These are phyloP conservation scores for Plusia festucae DNA, from an alignment of 2,888 invertebrate genomes.

Conservation along the genomic window DNA sequence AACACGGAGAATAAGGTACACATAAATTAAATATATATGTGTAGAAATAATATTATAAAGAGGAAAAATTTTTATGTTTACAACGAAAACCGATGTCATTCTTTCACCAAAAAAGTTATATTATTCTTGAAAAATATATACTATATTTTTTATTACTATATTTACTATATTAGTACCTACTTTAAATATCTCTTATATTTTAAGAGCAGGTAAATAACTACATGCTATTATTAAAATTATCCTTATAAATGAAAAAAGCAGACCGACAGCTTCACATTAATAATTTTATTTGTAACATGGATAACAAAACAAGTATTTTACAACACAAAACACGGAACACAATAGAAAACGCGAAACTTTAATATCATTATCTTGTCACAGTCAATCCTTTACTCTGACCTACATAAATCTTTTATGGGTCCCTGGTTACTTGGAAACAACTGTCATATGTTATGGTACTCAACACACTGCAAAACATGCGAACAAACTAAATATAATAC, in stretches of 20 bases:
- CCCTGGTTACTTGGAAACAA: slow-evolving; percentile 43
- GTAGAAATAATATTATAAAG: too few relatives aligned
- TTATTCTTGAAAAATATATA: too few relatives aligned
- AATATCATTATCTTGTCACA: slow-evolving; percentile 61
- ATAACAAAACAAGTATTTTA: slow-evolving; percentile 24
- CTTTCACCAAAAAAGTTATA: too few relatives aligned
- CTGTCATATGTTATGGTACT: slow-evolving; percentile 32
- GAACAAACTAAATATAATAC: background rate
- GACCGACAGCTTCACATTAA: background rate
- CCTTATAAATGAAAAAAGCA: background rate
- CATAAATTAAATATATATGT: too few relatives aligned
- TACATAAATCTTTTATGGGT: slow-evolving; percentile 68
- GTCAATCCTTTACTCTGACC: slow-evolving; percentile 61
- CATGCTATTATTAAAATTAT: too few relatives aligned
- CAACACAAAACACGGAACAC: slow-evolving; percentile 8
- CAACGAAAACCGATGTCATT: too few relatives aligned
- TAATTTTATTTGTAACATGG: background rate
- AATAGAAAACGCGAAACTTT: slow-evolving; percentile 36
- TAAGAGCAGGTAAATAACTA: too few relatives aligned
- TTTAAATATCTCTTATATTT: too few relatives aligned
- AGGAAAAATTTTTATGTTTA: too few relatives aligned
- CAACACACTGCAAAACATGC: background rate
- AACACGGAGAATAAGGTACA: too few relatives aligned
- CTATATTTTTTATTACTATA: too few relatives aligned
- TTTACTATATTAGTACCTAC: too few relatives aligned